Evolutionary conservation across 2,888 invertebrate species (phyloP).

Genomic region (Drosophila demipolita): DNA sequence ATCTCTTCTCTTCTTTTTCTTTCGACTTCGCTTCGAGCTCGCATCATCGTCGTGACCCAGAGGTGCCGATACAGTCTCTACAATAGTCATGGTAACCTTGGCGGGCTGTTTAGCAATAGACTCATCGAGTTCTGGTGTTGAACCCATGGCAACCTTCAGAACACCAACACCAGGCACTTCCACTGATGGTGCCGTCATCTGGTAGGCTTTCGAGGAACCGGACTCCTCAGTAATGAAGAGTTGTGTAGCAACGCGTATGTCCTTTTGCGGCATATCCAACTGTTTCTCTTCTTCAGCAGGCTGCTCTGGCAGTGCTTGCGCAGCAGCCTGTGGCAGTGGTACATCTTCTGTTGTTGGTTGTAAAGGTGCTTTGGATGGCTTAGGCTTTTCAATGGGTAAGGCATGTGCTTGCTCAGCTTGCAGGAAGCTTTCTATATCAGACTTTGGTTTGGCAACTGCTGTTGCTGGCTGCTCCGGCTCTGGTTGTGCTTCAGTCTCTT

Average conservation of each 20-base stretch:
- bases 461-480: conserved; percentile 1
- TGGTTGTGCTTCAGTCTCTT: conserved; percentile 22
- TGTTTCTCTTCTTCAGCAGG: conserved; percentile 6
- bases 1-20: conserved; percentile 88
- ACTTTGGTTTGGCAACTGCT: conserved; percentile 16
- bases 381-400: background rate
- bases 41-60: conserved; percentile 84
- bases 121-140: conserved; percentile 34
- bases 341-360: conserved; percentile 12
- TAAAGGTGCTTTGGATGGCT: conserved; percentile 7
- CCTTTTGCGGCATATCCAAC: conserved; percentile 43
- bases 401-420: conserved; percentile 30
- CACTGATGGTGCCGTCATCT: conserved; percentile 84
- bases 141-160: conserved; percentile 77
- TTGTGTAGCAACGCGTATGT: conserved; percentile 79
- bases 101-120: conserved; percentile 33
- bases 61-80: conserved; percentile 74
- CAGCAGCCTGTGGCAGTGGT: background rate
- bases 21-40: conserved; percentile 87
- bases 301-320: background rate
- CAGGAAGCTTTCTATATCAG: conserved; percentile 40
- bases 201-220: conserved; percentile 68
- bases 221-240: conserved; percentile 83
- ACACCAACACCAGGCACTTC: conserved; percentile 82
- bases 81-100: conserved; percentile 83